Evolutionary conservation across 2,113 vertebrate species (phyloP), one percentile per base, ranked within the genome.

Genomic region (Proterorhinus semilunaris): DNA sequence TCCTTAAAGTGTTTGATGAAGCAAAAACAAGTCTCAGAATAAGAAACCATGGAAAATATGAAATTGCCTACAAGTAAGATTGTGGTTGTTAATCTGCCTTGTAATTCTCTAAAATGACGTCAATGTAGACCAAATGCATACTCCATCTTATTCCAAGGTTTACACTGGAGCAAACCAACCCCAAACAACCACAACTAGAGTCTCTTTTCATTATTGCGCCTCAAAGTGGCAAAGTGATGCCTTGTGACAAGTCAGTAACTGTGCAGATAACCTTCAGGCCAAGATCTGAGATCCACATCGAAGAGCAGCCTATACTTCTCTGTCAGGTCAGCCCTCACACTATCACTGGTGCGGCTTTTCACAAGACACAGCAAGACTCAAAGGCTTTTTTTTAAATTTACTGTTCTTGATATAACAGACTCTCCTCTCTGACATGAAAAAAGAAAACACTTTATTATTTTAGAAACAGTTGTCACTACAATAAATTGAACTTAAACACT

Each of bases 11-110:
- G 45, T 83, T 86, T 83, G 94, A 95, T 6, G 93, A 93, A 6
- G 69, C 55, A 0, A 95, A 92, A 70, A 87, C 91, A 62, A 76
- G 84, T 6, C 81, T 98, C 57, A 92, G 67, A 21, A 48, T 99
- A 82, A 95, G 93, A 86, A 99, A 97, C 87, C 94, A 91, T 72
- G 96, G 96, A 50, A 92, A 94, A 90, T 95, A 96, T 0, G 90
- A 96, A 77, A 92, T 95, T 42, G 73, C 75, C 0, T 98, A 90
- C 92, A 95, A 90, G 98, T 99, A 83, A 90, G 92, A 7, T 6
- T 13, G 21, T 58, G 11, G 10, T 9, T 55, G 8, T 27, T 27
- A 27, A 10, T 55, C 8, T 17, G 16, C 8, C 21, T 1, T 10
- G 8, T 21, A 3, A 54, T 21, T 9, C 17, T 21, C n/a, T 10